phyloP scores from a whole-genome alignment of 2,113 vertebrate species.

The Syrmaticus mikado region DNA sequence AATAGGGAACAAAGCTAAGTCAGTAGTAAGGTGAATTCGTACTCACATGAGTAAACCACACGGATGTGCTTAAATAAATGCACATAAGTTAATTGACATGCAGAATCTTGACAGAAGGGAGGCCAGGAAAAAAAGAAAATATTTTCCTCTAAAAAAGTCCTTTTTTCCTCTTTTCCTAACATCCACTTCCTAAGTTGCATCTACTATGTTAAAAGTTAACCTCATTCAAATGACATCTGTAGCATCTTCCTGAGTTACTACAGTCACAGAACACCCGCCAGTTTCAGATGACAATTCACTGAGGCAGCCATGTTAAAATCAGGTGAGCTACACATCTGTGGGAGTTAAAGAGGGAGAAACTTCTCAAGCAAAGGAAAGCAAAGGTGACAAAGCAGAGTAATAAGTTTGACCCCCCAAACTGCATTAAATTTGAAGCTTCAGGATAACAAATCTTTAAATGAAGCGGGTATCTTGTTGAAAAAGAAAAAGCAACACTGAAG shows the following conservation, averaged over 20 bases:
- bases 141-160: not conserved
- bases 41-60: not conserved
- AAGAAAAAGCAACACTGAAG: not conserved
- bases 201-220: not conserved
- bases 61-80: not conserved
- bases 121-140: not conserved
- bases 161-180: not conserved
- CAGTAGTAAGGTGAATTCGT: not conserved
- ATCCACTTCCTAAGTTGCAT: not conserved
- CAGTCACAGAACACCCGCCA: not conserved
- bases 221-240: not conserved
- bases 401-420: not conserved
- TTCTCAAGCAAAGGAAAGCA: not conserved
- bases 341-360: not conserved
- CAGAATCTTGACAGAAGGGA: not conserved
- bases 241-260: fast-evolving
- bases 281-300: not conserved
- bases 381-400: not conserved
- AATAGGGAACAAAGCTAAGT: not conserved
- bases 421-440: not conserved
- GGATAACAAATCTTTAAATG: not conserved
- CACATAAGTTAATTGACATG: not conserved
- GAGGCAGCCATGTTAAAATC: not conserved
- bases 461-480: not conserved
- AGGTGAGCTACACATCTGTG: not conserved